Evolutionary conservation across 2,113 vertebrate species (phyloP), one percentile per base, ranked within the genome.

Genomic region (Atrichornis clamosus): DNA sequence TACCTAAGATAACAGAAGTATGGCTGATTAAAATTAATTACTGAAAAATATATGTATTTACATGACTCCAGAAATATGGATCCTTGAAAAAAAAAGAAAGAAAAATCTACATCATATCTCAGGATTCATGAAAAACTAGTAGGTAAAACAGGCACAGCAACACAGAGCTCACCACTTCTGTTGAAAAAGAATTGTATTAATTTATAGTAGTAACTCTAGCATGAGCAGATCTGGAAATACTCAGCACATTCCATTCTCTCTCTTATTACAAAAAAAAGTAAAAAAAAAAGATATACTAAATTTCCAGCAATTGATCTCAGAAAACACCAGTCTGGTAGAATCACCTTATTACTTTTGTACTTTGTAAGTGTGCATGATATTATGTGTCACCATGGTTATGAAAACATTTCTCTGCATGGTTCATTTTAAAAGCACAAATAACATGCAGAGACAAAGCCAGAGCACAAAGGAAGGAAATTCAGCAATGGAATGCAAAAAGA

Each of bases 261-360:
- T 42, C 28, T 88, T 35, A 89, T 11, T 58, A 3, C 8, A 65
- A 70, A 32, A 60, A 20, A 39, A 84, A 18, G 58, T 9, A 39
- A 6, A 59, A 64, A 21, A 60, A 26, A 58, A 11, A 42, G 28
- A 10, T 1, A n/a, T 65, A 68, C 69, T 80, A 56, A 49, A 87
- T 89, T 94, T 95, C 63, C 64, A 95, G 35, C 56, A 95, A 90
- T 6, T 72, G 52, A 35, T 95, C 64, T 72, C 35, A 88, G 46
- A 85, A 96, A 91, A 91, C 53, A 85, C 28, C 70, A 62, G 19
- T 95, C 73, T 90, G 46, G 26, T 73, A 83, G 26, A 62, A 35
- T 88, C 88, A 84, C 62, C 50, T 95, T 94, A 39, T 65, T 93
- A 88, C 42, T 62, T 95, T 93, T 90, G 35, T 68, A 84, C 63